Percentiles rank a stretch among this genome's conserved stretches.
Evolutionary conservation across 2,113 vertebrate species (phyloP).

Genomic region (Hemiprocne comata): DNA sequence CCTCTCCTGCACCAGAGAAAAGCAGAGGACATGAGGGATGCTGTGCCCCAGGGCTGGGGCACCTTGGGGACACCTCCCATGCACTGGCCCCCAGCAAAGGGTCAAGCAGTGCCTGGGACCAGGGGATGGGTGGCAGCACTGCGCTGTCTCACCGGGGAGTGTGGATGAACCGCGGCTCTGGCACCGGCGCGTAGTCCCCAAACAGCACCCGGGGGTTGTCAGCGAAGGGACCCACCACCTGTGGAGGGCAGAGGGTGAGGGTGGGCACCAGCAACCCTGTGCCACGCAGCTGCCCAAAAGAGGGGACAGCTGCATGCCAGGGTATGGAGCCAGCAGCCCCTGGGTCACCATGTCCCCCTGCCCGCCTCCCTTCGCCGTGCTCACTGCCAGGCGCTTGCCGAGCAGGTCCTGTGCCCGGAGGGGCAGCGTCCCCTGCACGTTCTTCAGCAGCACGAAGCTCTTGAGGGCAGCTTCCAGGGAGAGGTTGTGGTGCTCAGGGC

Average conservation of each 20-base stretch:
- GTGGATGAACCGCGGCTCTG: constrained; percentile 58
- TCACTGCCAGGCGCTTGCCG: constrained; percentile 14
- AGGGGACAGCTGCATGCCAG: fast-evolving
- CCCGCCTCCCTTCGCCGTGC: fast-evolving
- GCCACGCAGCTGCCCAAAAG: not conserved
- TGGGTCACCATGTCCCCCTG: not conserved
- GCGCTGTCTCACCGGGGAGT: constrained; percentile 55
- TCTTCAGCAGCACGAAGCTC: constrained; percentile 75
- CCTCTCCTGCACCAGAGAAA: constrained; percentile 45
- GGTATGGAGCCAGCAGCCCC: not conserved
- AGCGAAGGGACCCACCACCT: constrained; percentile 73
- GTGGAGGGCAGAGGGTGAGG: not conserved
- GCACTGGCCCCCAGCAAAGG: not conserved
- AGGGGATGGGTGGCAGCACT: fast-evolving
- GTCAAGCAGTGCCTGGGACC: not conserved
- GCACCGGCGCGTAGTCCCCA: constrained; percentile 64
- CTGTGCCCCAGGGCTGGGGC: not conserved
- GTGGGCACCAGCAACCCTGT: not conserved
- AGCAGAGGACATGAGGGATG: not conserved
- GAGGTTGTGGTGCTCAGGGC: constrained; percentile 47
- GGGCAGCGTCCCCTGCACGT: constrained; percentile 9
- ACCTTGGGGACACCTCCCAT: not conserved
- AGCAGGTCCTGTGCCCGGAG: constrained; percentile 15
- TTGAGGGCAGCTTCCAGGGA: constrained; percentile 65
- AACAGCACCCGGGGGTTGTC: constrained; percentile 58